Evolutionary conservation across 53 echinoderm and acorn worm species (phyloP).

Genomic region (Patiria pectinifera): DNA sequence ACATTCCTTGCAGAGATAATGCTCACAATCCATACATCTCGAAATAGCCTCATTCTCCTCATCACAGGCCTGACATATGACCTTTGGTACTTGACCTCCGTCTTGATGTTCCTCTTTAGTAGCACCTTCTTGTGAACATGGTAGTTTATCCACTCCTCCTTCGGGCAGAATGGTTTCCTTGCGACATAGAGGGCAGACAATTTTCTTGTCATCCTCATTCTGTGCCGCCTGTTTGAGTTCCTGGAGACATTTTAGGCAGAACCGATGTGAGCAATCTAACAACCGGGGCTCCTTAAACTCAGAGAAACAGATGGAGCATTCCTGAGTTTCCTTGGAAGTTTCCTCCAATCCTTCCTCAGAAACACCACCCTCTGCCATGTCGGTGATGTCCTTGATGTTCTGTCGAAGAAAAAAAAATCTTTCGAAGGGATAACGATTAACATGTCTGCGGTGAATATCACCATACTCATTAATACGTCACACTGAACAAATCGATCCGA

Average conservation of each 20-base stretch:
- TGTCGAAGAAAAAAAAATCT: too few relatives aligned
- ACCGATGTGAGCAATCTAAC: slow-evolving; percentile 15
- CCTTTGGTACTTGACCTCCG: slow-evolving; percentile 22
- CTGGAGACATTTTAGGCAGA: neutral
- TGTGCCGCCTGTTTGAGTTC: neutral
- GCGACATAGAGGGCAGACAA: slow-evolving; percentile 18
- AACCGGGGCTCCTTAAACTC: slow-evolving; percentile 4
- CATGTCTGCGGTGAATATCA: too few relatives aligned
- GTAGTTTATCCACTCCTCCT: slow-evolving; percentile 29
- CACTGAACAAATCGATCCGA: too few relatives aligned
- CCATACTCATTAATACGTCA: too few relatives aligned
- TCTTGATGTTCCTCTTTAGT: slow-evolving; percentile 1
- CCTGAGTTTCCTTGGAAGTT: neutral
- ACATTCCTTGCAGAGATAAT: slow-evolving; percentile 27
- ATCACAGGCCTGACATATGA: slow-evolving; percentile 42
- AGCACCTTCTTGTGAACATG: neutral
- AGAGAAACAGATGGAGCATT: slow-evolving; percentile 35
- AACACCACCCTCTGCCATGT: neutral
- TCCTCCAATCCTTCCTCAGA: neutral
- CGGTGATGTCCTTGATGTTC: neutral
- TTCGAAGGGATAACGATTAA: too few relatives aligned
- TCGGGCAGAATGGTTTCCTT: slow-evolving; percentile 13
- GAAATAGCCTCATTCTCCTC: slow-evolving; percentile 39
- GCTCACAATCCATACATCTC: slow-evolving; percentile 23
- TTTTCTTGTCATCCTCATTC: neutral